Conservation (phyloP, 2,113 vertebrate genomes). For the Marmota monax region DNA sequence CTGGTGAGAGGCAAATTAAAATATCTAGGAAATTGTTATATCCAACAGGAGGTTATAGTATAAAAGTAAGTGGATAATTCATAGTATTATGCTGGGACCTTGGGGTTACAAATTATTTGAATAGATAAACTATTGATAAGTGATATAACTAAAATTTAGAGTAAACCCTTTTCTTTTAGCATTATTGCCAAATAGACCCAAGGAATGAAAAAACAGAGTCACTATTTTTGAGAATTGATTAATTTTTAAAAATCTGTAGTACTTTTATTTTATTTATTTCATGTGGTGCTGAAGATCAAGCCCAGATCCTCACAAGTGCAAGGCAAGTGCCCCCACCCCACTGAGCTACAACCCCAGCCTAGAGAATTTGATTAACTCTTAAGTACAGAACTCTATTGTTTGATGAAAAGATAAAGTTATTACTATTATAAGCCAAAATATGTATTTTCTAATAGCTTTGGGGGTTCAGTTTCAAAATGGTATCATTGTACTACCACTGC, state of each 20-base stretch:
- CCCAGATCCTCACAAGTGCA: too few species aligned
- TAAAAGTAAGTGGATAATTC: neutral
- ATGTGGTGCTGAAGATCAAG: too few species aligned
- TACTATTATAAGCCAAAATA: neutral
- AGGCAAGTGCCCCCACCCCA: too few species aligned
- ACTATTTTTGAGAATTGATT: neutral
- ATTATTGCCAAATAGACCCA: neutral
- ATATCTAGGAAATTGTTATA: neutral
- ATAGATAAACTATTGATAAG: neutral
- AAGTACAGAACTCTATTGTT: neutral
- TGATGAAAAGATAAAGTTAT: slow-evolving; percentile 16
- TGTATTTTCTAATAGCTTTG: neutral
- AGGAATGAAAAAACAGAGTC: neutral
- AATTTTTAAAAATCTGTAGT: neutral
- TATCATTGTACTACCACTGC: neutral
- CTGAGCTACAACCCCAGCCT: too few species aligned
- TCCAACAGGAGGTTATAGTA: neutral
- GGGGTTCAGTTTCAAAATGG: neutral
- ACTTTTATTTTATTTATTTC: neutral
- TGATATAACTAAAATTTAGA: neutral
- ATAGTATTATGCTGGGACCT: neutral
- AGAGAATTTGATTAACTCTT: neutral
- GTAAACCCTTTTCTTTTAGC: neutral
- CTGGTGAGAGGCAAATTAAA: neutral
- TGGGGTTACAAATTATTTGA: slow-evolving; percentile 30